Evolutionary conservation across 2,113 vertebrate genomes (phyloP), one percentile per base, ranked within the genome.

Genomic region (Emberiza fucata): DNA sequence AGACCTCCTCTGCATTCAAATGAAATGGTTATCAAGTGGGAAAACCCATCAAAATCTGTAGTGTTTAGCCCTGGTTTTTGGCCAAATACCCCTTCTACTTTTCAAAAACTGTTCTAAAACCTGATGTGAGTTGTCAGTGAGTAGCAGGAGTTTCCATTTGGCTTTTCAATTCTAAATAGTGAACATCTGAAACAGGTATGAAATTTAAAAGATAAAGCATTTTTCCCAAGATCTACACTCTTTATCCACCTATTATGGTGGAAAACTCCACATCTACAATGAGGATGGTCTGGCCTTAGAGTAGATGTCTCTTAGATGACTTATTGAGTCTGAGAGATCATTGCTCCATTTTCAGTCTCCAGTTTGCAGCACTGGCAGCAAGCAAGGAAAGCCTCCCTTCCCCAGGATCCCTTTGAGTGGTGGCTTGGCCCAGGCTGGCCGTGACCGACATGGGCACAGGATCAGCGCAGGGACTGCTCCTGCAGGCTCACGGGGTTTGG

Each of bases 401-500:
- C 66, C 7, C 39, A 37, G 1, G 11, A 53, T 59, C 12, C 1
- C 44, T 82, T 29, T 9, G n/a, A 22, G 51, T 2, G 47, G 54
- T 16, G 14, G 21, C 45, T 90, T n/a, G 56, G 64, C 35, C 44
- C 57, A 0, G 13, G 4, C 12, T 7, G 28, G 71, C 29, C 19
- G 1, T 71, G 90, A 44, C 87, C 85, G 71, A 40, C 8, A 66
- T 27, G 40, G 0, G 5, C 11, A 21, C 0, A 1, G 20, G 90
- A 66, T 88, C 5, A 88, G 68, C 82, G 40, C 72, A 23, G 35
- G 25, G 71, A 14, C 68, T 51, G 11, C 68, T 47, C 39, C 75
- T 45, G 54, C 59, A 35, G 81, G 80, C 83, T 70, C 45, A 24
- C 31, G 20, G 88, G 27, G 45, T 54, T 45, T 66, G 20, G 68